Evolutionary conservation across 2,797 vertebrate species (phyloP), one percentile per base, ranked within the genome.

Genomic region (Ambastaia sidthimunki): DNA sequence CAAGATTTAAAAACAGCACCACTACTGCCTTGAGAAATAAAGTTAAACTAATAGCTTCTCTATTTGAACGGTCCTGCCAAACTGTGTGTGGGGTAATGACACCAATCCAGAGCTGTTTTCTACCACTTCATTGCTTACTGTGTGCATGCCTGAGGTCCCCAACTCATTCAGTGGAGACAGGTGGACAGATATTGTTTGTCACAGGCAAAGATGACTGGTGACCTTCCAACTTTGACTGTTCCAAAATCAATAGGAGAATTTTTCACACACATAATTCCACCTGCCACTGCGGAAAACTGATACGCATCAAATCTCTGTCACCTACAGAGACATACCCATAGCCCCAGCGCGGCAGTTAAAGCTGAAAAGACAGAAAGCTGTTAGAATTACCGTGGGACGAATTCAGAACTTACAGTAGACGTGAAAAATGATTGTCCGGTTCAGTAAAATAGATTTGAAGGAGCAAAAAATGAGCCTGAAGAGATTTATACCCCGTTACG

Each of bases 181-280:
- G 70, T 37, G 71, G 50, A 75, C 77, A 86, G 72, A 71, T 76
- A 59, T 34, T 47, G 74, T 52, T 63, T 75, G 80, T 80, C 75
- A 48, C 15, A 12, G 25, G 55, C 66, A 54, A 75, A 72, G 69
- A 81, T 55, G 71, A 77, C 62, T 55, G 15, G 55, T 48, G 81
- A 81, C 71, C 75, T 67, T 70, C 63, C 71, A 62, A 60, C 78
- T 79, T 52, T 76, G 68, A 63, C 77, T 37, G 6, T 54, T 73
- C 37, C n/a, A 5, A 76, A 80, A 77, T 77, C 83, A 76, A 84
- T 80, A 74, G 7, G 10, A 62, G 21, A 55, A 23, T 77, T 47
- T 77, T 18, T 44, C 67, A 52, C 68, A 75, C 54, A 71, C 59
- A 74, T 78, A 55, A 74, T 82, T 72, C 47, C 23, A 72, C 41